These are phyloP conservation scores for Tiaroga cobitis DNA, from an alignment of 2,797 vertebrate genomes.

Conservation along the genomic window DNA sequence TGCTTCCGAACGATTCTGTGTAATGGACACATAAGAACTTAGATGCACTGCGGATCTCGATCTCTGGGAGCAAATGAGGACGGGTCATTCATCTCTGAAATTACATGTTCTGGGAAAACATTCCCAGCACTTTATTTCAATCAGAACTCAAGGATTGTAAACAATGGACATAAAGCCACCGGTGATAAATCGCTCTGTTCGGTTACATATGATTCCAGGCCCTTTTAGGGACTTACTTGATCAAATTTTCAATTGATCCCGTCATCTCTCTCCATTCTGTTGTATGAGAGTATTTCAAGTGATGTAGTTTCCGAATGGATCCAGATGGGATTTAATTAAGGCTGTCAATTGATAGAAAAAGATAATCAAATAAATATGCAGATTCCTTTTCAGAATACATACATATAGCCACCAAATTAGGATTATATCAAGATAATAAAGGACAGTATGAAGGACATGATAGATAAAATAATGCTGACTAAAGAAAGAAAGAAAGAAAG, in stretches of 20 bases:
- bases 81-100: constrained; percentile 55
- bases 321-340: constrained; percentile 1
- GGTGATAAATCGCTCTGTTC: constrained; percentile 49
- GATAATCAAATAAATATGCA: neutral
- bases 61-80: constrained; percentile 55
- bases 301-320: constrained; percentile 5
- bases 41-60: constrained; percentile 51
- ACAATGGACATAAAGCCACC: constrained; percentile 48
- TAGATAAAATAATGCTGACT: no score
- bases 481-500: no score
- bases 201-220: constrained; percentile 40
- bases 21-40: constrained; percentile 31
- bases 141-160: constrained; percentile 40
- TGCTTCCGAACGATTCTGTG: constrained; percentile 11
- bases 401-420: neutral
- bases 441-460: no score
- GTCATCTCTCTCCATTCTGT: constrained; percentile 19
- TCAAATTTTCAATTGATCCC: constrained; percentile 30
- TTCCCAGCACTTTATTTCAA: constrained; percentile 55
- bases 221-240: constrained; percentile 31
- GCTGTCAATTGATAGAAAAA: neutral
- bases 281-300: constrained; percentile 23
- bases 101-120: constrained; percentile 56
- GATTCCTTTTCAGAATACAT: neutral
- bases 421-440: no score